Percentiles rank a stretch among this genome's conserved stretches.
phyloP scores from a whole-genome alignment of 2,797 vertebrate genomes.

The Neostethus bicornis region DNA sequence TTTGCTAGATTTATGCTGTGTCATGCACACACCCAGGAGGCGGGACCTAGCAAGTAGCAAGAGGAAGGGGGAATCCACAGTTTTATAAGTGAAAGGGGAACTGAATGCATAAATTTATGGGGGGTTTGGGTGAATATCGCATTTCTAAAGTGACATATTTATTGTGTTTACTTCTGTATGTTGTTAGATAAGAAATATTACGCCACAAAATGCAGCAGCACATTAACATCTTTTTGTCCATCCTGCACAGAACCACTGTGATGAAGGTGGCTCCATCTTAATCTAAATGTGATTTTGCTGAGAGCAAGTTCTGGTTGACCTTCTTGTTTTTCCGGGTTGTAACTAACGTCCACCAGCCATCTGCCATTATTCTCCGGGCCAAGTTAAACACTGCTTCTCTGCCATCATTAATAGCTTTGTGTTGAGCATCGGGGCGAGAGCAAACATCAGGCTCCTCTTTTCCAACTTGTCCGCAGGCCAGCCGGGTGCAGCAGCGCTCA shows the following conservation, averaged over 20 bases:
- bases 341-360: slow-evolving; percentile 51
- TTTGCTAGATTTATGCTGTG: no score
- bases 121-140: no score
- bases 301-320: slow-evolving; percentile 58
- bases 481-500: slow-evolving; percentile 37
- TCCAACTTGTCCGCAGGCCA: slow-evolving; percentile 37
- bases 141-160: no score
- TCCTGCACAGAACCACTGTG: not conserved
- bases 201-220: no score
- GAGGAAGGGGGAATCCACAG: no score
- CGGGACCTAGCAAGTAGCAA: no score
- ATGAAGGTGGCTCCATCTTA: slow-evolving; percentile 39
- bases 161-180: no score
- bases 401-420: slow-evolving; percentile 65
- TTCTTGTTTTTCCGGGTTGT: slow-evolving; percentile 48
- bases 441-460: slow-evolving; percentile 20
- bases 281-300: slow-evolving; percentile 45
- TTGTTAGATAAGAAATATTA: no score
- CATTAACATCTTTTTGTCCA: slow-evolving; percentile 14
- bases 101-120: no score
- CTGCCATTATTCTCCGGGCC: slow-evolving; percentile 50
- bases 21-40: no score
- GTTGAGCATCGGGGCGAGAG: slow-evolving; percentile 25
- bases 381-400: slow-evolving; percentile 59
- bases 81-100: no score